A percentile compares a stretch with the other conserved stretches of the same genome.
phyloP scores from a whole-genome alignment of 2,797 vertebrate species.

The Hydrolagus colliei region DNA sequence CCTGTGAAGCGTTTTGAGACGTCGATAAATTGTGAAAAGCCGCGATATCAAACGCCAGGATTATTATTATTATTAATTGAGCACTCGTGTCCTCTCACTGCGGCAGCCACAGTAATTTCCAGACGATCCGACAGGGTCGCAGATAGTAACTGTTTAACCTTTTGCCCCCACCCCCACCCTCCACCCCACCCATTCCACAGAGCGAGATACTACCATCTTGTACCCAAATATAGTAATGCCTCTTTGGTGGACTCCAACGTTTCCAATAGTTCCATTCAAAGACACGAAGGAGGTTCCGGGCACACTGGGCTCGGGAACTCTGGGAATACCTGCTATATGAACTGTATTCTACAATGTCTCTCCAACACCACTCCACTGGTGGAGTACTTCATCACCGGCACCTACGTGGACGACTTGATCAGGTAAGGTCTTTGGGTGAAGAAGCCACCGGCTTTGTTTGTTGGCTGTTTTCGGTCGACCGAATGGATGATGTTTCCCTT shows the following conservation, averaged over 20 bases:
- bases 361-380: constrained; percentile 61
- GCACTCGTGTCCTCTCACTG: not conserved
- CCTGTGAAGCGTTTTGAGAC: too few relatives aligned
- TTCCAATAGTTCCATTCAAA: not conserved
- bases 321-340: constrained; percentile 80
- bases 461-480: not conserved
- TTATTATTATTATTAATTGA: not conserved
- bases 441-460: not conserved
- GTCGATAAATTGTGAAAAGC: too few relatives aligned
- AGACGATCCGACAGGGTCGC: not conserved
- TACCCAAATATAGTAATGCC: not conserved
- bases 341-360: constrained; percentile 70
- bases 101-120: not conserved
- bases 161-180: too few relatives aligned
- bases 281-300: constrained; percentile 44
- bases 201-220: constrained; percentile 25
- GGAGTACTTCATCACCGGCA: constrained; percentile 66
- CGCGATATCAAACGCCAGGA: too few relatives aligned
- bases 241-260: not conserved
- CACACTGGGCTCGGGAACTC: constrained; percentile 70
- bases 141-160: not conserved
- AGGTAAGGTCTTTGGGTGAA: constrained; percentile 46
- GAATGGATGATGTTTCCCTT: not conserved
- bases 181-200: too few relatives aligned
- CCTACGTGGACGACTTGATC: constrained; percentile 51